Conservation (phyloP, 2,888 invertebrate species). For the Pandemis cinnamomeana region DNA sequence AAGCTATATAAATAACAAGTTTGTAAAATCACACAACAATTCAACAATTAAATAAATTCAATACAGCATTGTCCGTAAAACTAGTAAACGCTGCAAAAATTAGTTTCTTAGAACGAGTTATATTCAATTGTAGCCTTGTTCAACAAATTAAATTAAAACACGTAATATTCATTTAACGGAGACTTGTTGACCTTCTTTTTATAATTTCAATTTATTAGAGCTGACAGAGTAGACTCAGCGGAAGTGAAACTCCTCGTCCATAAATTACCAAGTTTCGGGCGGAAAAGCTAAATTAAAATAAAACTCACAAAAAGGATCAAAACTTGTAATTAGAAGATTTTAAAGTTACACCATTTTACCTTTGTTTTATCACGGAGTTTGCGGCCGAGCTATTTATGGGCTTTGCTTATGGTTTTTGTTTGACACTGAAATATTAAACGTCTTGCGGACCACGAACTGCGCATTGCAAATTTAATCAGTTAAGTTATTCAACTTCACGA, state of each 20-base stretch:
- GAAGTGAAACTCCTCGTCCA: slow-evolving; percentile 14
- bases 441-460: not conserved
- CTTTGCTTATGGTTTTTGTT: slow-evolving; percentile 3
- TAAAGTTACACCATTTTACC: slow-evolving; percentile 20
- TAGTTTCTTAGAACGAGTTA: no score
- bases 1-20: no score
- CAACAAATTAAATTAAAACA: slow-evolving; percentile 12
- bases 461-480: no score
- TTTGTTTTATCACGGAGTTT: slow-evolving; percentile 14
- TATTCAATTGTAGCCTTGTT: not conserved
- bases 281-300: slow-evolving; percentile 35
- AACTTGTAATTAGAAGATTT: slow-evolving; percentile 38
- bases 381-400: not conserved
- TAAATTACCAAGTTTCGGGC: slow-evolving; percentile 27
- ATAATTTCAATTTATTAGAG: slow-evolving; percentile 34
- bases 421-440: not conserved
- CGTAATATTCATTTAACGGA: slow-evolving; percentile 12
- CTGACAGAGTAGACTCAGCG: slow-evolving; percentile 15
- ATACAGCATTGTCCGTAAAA: not conserved
- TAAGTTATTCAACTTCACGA: no score
- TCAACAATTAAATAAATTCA: not conserved
- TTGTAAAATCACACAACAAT: not conserved
- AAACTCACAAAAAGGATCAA: slow-evolving; percentile 34
- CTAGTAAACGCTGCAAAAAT: no score
- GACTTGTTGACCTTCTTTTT: slow-evolving; percentile 31